Base-by-base conservation (phyloP, 2,888 invertebrate species). In the Thalpophila matura region DNA sequence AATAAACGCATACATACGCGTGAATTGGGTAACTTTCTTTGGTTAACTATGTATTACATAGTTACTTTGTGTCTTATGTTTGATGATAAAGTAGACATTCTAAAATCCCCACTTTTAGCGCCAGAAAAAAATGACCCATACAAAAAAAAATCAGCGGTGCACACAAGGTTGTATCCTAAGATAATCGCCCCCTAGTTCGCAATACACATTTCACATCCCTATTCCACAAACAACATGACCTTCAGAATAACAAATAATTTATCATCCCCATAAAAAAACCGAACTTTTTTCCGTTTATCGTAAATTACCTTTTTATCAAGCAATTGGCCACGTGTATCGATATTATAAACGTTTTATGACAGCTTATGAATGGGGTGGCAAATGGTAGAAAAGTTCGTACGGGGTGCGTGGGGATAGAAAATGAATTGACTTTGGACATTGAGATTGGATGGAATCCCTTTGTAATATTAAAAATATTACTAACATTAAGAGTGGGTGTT, bases 291-390 rank as follows among this genome's bases (percentile, higher is more conserved):
- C 84, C 86, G 38, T 58, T 38, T 73, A 37, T 51, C 74, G 45
- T 69, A 74, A 67, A 71, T 20, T 47, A 43, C 16, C 42, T 60
- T 56, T 59, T 54, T 59, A 62, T 68, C 74, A 54, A 27, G 42
- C 68, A 73, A 82, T 83, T 76, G 79, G 68, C 69, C 81, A 79
- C 80, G 79, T 80, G 79, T 75, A 78, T 80, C 82, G 79, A 82
- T 85, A 80, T 79, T 84, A 83, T 81, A 83, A 87, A 81, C 80
- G 81, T 84, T 86, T 87, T 85, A 87, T 85, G 83, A 79, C 63
- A 79, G 72, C 78, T 80, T 64, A 81, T 80, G 81, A 65, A 65
- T 65, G 46, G 86, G 85, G 84, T 82, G 82, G 74, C 67, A 71
- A 76, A 74, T 74, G 73, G 58, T 59, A 60, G 40, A 64, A 70